Evolutionary conservation across 2,888 invertebrate species (phyloP).

Genomic region (Sturmia bella): DNA sequence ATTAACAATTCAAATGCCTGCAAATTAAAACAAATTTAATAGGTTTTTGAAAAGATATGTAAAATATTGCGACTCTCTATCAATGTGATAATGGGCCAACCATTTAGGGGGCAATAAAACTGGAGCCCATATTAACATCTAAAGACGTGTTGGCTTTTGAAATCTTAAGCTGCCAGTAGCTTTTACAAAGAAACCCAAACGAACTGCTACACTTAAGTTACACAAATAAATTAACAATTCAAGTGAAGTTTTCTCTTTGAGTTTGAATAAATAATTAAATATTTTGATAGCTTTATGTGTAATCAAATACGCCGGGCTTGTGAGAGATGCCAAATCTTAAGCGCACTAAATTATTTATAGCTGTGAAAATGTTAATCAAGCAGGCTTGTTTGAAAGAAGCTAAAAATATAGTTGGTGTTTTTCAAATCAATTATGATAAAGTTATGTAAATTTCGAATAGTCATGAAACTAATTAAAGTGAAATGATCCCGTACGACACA

Average conservation of each 20-base stretch:
- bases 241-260: neutral
- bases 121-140: too few relatives aligned
- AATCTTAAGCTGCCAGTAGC: too few relatives aligned
- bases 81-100: too few relatives aligned
- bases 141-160: neutral
- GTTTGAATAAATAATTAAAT: slow-evolving; percentile 1
- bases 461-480: neutral
- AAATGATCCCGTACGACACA: neutral
- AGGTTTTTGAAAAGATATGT: neutral
- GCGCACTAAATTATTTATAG: too few relatives aligned
- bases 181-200: neutral
- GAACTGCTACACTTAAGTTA: neutral
- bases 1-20: slow-evolving; percentile 38
- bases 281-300: too few relatives aligned
- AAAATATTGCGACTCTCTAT: neutral
- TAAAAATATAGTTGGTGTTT: too few relatives aligned
- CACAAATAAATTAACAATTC: neutral
- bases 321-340: neutral
- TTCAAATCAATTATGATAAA: slow-evolving; percentile 28
- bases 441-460: slow-evolving; percentile 32
- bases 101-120: too few relatives aligned
- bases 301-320: neutral
- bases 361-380: too few relatives aligned
- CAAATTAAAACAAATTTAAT: neutral
- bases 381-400: too few relatives aligned